phyloP scores from a whole-genome alignment of 2,797 vertebrate species.

The Lindbergichthys nudifrons region DNA sequence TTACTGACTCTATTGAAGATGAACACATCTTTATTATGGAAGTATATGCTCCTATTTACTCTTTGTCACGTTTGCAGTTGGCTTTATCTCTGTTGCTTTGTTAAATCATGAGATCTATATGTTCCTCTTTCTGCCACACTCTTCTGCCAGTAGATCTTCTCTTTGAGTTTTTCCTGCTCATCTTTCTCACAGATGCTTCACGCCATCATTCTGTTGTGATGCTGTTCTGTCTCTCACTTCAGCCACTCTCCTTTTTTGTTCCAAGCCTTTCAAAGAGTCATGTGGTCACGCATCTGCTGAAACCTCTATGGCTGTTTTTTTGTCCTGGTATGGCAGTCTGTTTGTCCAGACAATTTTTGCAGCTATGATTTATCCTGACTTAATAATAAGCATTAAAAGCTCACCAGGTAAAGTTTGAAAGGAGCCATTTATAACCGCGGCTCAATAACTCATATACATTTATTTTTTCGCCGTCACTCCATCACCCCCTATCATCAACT shows the following conservation, averaged over 20 bases:
- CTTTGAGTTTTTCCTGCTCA: constrained; percentile 20
- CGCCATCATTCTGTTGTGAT: neutral
- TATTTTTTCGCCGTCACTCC: constrained; percentile 49
- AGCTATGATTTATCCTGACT: constrained; percentile 22
- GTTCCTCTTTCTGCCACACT: constrained; percentile 41
- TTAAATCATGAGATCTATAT: constrained; percentile 66
- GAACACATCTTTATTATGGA: constrained; percentile 31
- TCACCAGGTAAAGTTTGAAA: constrained; percentile 50
- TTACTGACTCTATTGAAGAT: constrained; percentile 11
- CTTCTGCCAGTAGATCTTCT: constrained; percentile 44
- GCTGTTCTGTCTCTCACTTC: constrained; percentile 8
- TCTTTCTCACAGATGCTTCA: constrained; percentile 36
- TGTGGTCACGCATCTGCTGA: neutral
- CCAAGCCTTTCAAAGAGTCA: constrained; percentile 36
- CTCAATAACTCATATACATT: constrained; percentile 32
- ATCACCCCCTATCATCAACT: constrained; percentile 64
- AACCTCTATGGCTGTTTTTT: constrained; percentile 17
- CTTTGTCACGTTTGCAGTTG: constrained; percentile 62
- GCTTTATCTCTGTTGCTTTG: constrained; percentile 67
- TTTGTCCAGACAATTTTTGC: constrained; percentile 21
- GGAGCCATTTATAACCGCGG: constrained; percentile 4
- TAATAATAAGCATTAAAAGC: constrained; percentile 41
- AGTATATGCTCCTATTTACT: constrained; percentile 47
- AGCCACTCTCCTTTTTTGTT: constrained; percentile 27
- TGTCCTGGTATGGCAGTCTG: constrained; percentile 11